Evolutionary conservation across 2,888 invertebrate species (phyloP), one percentile per base, ranked within the genome.

Genomic region (Epinotia brunnichana): DNA sequence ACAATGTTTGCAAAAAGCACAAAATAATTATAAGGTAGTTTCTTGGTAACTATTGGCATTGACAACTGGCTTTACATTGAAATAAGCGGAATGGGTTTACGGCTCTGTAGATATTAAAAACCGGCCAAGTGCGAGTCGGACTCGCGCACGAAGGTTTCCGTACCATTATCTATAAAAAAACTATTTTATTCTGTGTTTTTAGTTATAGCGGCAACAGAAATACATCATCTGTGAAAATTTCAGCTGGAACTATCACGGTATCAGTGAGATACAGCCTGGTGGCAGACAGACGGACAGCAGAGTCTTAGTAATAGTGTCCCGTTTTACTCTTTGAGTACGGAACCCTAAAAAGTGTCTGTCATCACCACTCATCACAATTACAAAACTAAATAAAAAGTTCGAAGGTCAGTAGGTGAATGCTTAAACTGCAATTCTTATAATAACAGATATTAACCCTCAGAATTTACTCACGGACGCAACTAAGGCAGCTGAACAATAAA

Each of bases 321-420:
- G n/a, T n/a, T n/a, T n/a, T n/a, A n/a, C n/a, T n/a, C n/a, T n/a
- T n/a, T n/a, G n/a, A n/a, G n/a, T n/a, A n/a, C n/a, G n/a, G n/a
- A n/a, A n/a, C n/a, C n/a, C n/a, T n/a, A n/a, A n/a, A n/a, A 48
- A 29, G 3, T 29, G 24, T 17, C 21, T 19, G 29, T 62, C 48
- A 61, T 44, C 21, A 24, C 48, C 5, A 48, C 48, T n/a, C 5
- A 29, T 57, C 17, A 24, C 29, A 15, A 41, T 62, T 62, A 17
- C 62, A 62, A 62, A 62, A 48, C 62, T n/a, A 68, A 57, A 72
- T 48, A 76, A 64, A 67, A 63, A 72, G 70, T 70, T 69, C 39
- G 53, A 71, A 70, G 68, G 74, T 67, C 64, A 72, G 70, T 60
- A 74, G 73, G 73, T 72, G 64, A 59, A 69, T 62, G 62, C 44